Base-by-base conservation (phyloP, 1,140 invertebrate genomes). In the Thaumatotibia leucotreta region DNA sequence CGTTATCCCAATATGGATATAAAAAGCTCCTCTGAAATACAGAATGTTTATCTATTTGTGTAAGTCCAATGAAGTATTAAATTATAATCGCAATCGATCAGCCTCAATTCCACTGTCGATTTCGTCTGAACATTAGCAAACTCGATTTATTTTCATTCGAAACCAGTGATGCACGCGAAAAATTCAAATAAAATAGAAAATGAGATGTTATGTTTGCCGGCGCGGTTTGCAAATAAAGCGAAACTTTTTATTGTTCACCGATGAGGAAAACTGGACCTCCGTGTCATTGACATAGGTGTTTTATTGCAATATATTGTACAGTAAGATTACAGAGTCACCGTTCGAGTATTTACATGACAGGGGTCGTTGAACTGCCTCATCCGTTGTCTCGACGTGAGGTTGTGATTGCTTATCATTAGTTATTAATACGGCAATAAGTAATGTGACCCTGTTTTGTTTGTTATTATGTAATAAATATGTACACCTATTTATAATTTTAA, bases 341-440 rank as follows among this genome's bases (percentile, higher is more conserved):
- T 58, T 58, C 27, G 52, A 58, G 52, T 58, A 58, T 58, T 58
- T 58, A 58, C 52, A 58, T 58, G 24, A 24, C 11, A 58, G 24
- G 27, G 52, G 27, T 58, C 52, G 2, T 31, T 58, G 52, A 29
- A 29, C 52, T 14, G 52, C 27, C 24, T 14, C 52, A 27, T 58
- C 23, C 29, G 52, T 58, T 24, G 27, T 58, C 52, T 14, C 23
- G 23, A n/a, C 11, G 52, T 24, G 50, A 58, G 52, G 27, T 58
- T 22, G 23, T 27, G 52, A 58, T 58, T 58, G 52, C 52, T 58
- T 58, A 58, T 58, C 52, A 31, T 58, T 58, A 58, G 52, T 58
- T 58, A 58, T 58, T 58, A 58, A 58, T 58, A 58, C 24, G 23
- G 52, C 24, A 58, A 31, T 58, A 58, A 58, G 52, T 58, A 58